Conservation (phyloP, 2,797 vertebrate genomes). For the Masticophis lateralis region DNA sequence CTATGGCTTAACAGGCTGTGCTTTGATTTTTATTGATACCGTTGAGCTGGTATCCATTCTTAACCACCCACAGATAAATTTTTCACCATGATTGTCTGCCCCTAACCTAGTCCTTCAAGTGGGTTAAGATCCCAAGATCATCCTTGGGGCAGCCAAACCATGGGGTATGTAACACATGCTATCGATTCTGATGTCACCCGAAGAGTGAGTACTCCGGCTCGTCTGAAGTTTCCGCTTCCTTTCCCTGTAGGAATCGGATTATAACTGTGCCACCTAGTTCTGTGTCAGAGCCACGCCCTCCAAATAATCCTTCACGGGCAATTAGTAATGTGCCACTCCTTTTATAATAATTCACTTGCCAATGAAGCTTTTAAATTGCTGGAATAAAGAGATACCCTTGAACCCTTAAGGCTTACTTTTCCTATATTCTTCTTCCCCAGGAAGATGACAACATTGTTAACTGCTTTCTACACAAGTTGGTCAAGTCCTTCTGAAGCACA, state of each 20-base stretch:
- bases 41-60: neutral
- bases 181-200: too few species aligned
- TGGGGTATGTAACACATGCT: too few species aligned
- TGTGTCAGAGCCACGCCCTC: neutral
- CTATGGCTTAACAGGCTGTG: too few species aligned
- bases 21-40: neutral
- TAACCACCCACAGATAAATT: neutral
- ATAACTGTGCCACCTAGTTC: neutral
- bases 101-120: neutral
- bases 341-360: neutral
- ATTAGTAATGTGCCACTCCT: conserved; percentile 8
- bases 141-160: neutral
- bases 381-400: neutral
- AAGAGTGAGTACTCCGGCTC: neutral
- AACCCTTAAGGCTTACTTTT: neutral
- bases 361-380: neutral
- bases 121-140: neutral
- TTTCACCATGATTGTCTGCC: neutral
- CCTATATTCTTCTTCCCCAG: neutral
- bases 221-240: neutral
- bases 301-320: neutral
- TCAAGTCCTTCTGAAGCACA: neutral
- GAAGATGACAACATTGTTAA: too few species aligned
- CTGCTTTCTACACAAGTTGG: neutral
- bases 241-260: neutral